Evolutionary conservation across 2,113 vertebrate species (phyloP).

Genomic region (Formicarius rufipectus): DNA sequence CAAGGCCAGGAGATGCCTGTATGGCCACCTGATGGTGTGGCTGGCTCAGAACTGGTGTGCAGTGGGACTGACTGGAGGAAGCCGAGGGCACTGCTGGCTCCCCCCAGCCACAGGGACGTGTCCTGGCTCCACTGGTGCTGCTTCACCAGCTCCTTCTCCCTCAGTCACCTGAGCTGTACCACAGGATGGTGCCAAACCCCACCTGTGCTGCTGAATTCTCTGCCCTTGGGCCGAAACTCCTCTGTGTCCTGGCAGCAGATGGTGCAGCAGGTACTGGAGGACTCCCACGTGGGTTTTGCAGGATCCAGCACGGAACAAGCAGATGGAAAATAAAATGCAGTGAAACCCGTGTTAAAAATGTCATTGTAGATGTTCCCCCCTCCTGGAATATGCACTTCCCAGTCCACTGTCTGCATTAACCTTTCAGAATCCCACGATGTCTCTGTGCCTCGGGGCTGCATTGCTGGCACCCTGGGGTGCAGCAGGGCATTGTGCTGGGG

Average conservation of each 20-base stretch:
- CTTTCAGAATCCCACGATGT: fast-evolving
- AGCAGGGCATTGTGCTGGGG: fast-evolving
- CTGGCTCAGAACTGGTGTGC: background rate
- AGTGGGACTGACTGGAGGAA: background rate
- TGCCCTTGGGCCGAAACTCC: fast-evolving
- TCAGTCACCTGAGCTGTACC: background rate
- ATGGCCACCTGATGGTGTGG: background rate
- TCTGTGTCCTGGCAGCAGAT: background rate
- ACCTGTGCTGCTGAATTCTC: fast-evolving
- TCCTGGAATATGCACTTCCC: fast-evolving
- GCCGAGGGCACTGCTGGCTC: background rate
- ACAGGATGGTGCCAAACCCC: fast-evolving
- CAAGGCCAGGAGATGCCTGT: fast-evolving
- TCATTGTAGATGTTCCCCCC: fast-evolving
- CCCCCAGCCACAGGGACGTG: fast-evolving
- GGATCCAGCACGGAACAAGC: fast-evolving
- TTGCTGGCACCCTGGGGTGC: fast-evolving
- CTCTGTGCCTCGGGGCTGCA: fast-evolving
- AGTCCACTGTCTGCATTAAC: fast-evolving
- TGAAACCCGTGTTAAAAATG: background rate
- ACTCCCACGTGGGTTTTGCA: fast-evolving
- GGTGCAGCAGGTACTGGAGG: background rate
- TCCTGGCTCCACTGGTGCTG: fast-evolving
- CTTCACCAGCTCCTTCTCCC: background rate
- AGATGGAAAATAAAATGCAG: background rate